Evolutionary conservation across 2,113 vertebrate genomes (phyloP), one percentile per base, ranked within the genome.

Genomic region (Zosterops hypoxanthus): DNA sequence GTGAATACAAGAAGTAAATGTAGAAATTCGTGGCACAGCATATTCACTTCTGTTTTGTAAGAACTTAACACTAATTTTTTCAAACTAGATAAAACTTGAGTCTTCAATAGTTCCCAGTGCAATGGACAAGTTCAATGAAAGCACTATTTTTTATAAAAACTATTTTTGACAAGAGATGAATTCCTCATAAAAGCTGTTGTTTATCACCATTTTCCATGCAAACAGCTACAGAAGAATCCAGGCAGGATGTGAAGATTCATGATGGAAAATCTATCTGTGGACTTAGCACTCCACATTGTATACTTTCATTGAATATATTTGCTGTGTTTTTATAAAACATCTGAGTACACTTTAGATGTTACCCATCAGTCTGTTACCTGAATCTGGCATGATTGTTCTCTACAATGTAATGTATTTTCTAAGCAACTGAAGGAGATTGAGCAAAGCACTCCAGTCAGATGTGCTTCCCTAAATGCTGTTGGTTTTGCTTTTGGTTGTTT

Each of bases 401-500:
- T 78, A 18, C 47, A 53, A 10, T 56, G 9, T 55, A 53, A 77
- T 59, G 23, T 65, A 33, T 85, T 92, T 88, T 73, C 44, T 29
- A 46, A 88, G 79, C 41, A 85, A 47, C 63, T 36, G 56, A 64
- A 56, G 53, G 70, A 68, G 72, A 81, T 17, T 4, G 47, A 94
- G 47, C 36, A 82, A 75, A 91, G 77, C 44, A 26, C 50, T 76
- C 16, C 57, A 42, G 75, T 83, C 55, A 41, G 46, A 46, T 11
- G 1, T 82, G 60, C 68, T 47, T 31, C 36, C 60, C 57, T 60
- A 24, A 81, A 44, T 34, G 46, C 52, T 41, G 50, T 11, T 73
- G 64, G 14, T 92, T 75, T 75, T 63, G 59, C 46, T 95, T 93
- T 82, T 42, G 46, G 56, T 91, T 91, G 56, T 13, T 90, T 95